A percentile compares a stretch with the other conserved stretches of the same genome.
These are phyloP conservation scores for Aldrovandia affinis DNA, from an alignment of 2,797 vertebrate species.

Conservation along the genomic window DNA sequence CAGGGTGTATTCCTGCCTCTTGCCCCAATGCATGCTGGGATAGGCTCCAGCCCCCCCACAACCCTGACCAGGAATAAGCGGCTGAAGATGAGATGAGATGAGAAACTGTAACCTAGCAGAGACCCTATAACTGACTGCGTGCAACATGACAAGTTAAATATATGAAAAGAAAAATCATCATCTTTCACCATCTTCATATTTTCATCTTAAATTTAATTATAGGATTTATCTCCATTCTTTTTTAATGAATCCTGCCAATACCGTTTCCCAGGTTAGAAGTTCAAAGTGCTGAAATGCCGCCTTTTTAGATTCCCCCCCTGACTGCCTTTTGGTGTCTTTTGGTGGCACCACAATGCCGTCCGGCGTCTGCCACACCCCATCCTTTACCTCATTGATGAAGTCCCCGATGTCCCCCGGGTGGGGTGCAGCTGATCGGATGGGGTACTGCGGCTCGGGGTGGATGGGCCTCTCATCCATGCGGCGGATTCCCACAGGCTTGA, in stretches of 20 bases:
- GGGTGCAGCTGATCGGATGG: slow-evolving; percentile 91
- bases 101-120: background rate
- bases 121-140: background rate
- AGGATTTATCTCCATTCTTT: background rate
- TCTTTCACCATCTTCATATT: background rate
- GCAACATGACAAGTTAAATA: slow-evolving; percentile 37
- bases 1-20: no score
- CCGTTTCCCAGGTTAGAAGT: slow-evolving; percentile 50
- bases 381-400: slow-evolving; percentile 95
- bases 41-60: no score
- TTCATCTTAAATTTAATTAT: slow-evolving; percentile 8
- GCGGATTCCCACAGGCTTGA: slow-evolving; percentile 93
- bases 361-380: no score
- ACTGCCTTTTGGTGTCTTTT: no score
- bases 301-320: no score
- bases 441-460: slow-evolving; percentile 95
- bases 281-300: slow-evolving; percentile 48
- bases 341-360: no score
- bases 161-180: background rate
- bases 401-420: slow-evolving; percentile 98
- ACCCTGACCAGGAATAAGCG: no score
- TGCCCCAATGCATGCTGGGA: no score
- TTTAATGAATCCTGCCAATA: slow-evolving; percentile 3
- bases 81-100: no score
- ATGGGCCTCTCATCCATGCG: slow-evolving; percentile 93